These are phyloP conservation scores for Aspidiotus rigidus DNA, from an alignment of 2,888 invertebrate species.

Conservation along the genomic window DNA sequence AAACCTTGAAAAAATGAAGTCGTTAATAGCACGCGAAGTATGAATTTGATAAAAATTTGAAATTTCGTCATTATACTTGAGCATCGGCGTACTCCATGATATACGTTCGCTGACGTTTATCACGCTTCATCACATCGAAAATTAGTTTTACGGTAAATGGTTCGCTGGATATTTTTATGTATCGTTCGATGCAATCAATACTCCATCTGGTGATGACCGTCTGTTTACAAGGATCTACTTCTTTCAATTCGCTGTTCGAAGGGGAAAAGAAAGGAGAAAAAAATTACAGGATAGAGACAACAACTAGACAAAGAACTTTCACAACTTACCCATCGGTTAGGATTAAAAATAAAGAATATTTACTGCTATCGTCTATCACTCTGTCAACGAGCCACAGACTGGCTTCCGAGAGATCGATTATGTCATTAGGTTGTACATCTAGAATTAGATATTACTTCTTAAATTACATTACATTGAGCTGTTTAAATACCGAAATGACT, in stretches of 20 bases:
- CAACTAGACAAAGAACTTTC: not conserved
- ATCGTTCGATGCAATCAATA: conserved; percentile 47
- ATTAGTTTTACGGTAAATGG: conserved; percentile 46
- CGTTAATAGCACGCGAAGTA: too few relatives aligned
- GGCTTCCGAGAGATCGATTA: not conserved
- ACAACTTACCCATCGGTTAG: conserved; percentile 11
- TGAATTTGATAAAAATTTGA: not conserved
- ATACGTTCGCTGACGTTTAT: conserved; percentile 52
- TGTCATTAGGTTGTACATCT: too few relatives aligned
- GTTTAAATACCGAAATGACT: too few relatives aligned
- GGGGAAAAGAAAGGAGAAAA: not conserved
- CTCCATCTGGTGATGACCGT: conserved; percentile 48
- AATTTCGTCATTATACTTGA: conserved; percentile 43
- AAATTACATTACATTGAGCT: too few relatives aligned
- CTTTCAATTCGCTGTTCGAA: conserved; percentile 45
- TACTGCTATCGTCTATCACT: conserved; percentile 1
- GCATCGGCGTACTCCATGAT: conserved; percentile 49
- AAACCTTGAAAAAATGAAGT: not conserved
- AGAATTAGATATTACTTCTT: too few relatives aligned
- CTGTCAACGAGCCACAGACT: conserved; percentile 27
- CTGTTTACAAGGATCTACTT: conserved; percentile 46
- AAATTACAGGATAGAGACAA: not conserved
- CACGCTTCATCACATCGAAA: conserved; percentile 54
- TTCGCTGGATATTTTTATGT: conserved; percentile 43
- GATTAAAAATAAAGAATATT: conserved; percentile 21